Evolutionary conservation across 1,140 invertebrate genomes (phyloP).

Genomic region (Drosophila mojavensis): DNA sequence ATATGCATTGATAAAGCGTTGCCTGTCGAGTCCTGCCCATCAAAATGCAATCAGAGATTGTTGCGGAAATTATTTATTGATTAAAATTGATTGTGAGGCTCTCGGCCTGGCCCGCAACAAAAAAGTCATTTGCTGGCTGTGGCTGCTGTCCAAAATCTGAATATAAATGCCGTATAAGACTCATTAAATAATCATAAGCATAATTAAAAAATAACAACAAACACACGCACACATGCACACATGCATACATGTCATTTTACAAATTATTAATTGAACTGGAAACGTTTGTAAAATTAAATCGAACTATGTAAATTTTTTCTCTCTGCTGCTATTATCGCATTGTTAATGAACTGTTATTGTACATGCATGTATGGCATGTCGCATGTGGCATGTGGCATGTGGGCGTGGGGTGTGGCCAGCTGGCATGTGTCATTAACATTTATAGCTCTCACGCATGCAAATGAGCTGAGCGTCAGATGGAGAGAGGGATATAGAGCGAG

Average conservation of each 20-base stretch:
- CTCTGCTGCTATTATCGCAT: constrained; percentile 28
- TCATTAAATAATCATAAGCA: constrained; percentile 69
- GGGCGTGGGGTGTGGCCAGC: constrained; percentile 26
- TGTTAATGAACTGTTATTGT: constrained; percentile 35
- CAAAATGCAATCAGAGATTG: constrained; percentile 61
- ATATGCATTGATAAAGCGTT: constrained; percentile 44
- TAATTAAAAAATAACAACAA: constrained; percentile 48
- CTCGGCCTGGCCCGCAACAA: not conserved
- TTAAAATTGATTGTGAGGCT: constrained; percentile 37
- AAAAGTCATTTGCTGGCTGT: not conserved
- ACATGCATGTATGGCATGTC: not conserved
- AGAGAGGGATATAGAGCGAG: not conserved
- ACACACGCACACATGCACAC: constrained; percentile 7
- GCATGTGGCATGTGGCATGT: not conserved
- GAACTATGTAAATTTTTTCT: constrained; percentile 7
- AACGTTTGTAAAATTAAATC: constrained; percentile 4
- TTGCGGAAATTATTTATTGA: constrained; percentile 76
- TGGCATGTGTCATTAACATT: not conserved
- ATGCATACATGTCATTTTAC: not conserved
- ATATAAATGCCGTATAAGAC: constrained; percentile 31
- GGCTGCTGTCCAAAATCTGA: constrained; percentile 33
- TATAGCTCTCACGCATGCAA: constrained; percentile 13
- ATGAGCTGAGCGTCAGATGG: constrained; percentile 1
- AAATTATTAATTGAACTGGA: constrained; percentile 28
- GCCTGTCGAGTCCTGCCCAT: constrained; percentile 26